These are phyloP conservation scores for Menidia beryllina DNA, from an alignment of 2,113 vertebrate genomes.

Conservation along the genomic window DNA sequence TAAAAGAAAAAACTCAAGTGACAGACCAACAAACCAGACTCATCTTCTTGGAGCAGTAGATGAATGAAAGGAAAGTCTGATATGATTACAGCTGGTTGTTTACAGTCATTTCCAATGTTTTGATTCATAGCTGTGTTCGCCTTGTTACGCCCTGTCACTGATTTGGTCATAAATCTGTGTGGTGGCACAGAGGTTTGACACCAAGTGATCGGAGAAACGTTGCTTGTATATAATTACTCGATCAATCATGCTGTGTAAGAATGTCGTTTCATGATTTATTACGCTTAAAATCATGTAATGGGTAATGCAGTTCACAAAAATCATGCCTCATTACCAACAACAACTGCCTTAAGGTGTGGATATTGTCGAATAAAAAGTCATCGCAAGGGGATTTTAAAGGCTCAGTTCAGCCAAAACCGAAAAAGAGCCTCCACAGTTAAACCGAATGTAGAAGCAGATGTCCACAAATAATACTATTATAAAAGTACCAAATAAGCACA, in stretches of 20 bases:
- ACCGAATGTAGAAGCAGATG: background rate
- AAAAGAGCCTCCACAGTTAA: background rate
- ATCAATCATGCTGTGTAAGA: slow-evolving; percentile 50
- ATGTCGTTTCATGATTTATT: slow-evolving; percentile 26
- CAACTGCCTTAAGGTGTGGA: background rate
- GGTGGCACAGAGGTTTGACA: slow-evolving; percentile 23
- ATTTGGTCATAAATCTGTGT: slow-evolving; percentile 37
- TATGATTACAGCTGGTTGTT: slow-evolving; percentile 41
- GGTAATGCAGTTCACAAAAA: slow-evolving; percentile 3
- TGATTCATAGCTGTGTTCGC: slow-evolving; percentile 37
- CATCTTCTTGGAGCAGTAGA: slow-evolving; percentile 25
- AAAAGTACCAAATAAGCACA: too few relatives aligned
- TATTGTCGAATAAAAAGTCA: background rate
- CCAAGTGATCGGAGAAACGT: slow-evolving; percentile 28
- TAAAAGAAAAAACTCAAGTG: too few relatives aligned
- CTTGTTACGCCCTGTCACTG: slow-evolving; percentile 38
- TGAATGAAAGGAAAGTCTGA: slow-evolving; percentile 37
- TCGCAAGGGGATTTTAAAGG: slow-evolving; percentile 8
- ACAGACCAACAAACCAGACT: slow-evolving; percentile 5
- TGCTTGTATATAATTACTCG: slow-evolving; percentile 47
- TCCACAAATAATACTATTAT: too few relatives aligned
- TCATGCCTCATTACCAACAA: slow-evolving; percentile 32
- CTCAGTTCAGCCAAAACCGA: background rate
- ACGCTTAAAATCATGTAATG: slow-evolving; percentile 17
- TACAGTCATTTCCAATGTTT: slow-evolving; percentile 3